Percentiles rank a stretch among this genome's conserved stretches.
These are phyloP conservation scores for Eciton burchellii DNA, from an alignment of 1,140 invertebrate genomes.

Conservation along the genomic window DNA sequence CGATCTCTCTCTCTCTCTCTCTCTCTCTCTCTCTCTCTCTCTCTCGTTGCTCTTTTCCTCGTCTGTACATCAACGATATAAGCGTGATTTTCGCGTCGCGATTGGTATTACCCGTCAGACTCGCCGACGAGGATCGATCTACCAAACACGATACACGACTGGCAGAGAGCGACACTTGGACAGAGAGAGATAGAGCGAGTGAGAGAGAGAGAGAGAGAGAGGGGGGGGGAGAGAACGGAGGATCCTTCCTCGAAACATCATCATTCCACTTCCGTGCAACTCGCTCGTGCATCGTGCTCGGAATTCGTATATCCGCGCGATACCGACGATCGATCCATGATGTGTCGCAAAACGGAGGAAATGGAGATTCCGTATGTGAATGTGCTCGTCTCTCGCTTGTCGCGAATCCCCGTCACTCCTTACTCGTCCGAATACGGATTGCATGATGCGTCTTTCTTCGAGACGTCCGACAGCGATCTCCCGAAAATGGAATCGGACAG, in stretches of 20 bases:
- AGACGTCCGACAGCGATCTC: background rate
- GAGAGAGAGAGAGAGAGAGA: too few relatives aligned
- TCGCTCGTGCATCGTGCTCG: conserved; percentile 58
- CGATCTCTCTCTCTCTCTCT: conserved; percentile 21
- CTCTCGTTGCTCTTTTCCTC: conserved; percentile 54
- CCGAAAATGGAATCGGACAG: background rate
- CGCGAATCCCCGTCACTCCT: background rate
- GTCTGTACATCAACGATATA: conserved; percentile 43
- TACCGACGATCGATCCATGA: conserved; percentile 62
- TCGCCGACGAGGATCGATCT: conserved; percentile 69
- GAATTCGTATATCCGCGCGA: conserved; percentile 61
- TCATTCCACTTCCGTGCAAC: conserved; percentile 66
- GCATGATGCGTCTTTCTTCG: background rate
- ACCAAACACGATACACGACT: conserved; percentile 50
- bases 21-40: conserved; percentile 37
- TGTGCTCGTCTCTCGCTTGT: conserved; percentile 39
- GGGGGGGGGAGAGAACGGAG: background rate
- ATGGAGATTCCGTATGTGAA: conserved; percentile 65
- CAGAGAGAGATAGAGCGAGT: too few relatives aligned
- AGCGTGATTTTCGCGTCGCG: conserved; percentile 75
- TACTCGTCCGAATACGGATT: conserved; percentile 18
- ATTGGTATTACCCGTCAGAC: conserved; percentile 77
- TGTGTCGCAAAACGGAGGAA: conserved; percentile 47
- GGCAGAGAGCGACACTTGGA: conserved; percentile 14
- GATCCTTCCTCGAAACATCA: conserved; percentile 68